Percentiles rank a stretch among this genome's conserved stretches.
These are phyloP conservation scores for Aurelia aurita complex sp. Pacific DNA, from an alignment of 30 jellyfish, hydroid and myxozoan species.

Conservation along the genomic window DNA sequence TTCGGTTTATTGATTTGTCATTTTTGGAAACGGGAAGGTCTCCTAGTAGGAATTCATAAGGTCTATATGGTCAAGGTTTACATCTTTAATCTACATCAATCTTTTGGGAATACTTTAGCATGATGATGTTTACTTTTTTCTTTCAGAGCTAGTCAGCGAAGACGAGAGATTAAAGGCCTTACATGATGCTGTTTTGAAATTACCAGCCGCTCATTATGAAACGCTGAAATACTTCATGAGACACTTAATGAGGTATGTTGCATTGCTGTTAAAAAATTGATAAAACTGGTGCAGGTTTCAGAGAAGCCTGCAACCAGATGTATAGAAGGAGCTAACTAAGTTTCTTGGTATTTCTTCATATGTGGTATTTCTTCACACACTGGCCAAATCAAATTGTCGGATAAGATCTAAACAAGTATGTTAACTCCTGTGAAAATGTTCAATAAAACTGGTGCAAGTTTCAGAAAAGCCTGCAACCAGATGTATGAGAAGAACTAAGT, in stretches of 20 bases:
- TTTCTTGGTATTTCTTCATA: too few relatives aligned
- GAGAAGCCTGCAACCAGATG: neutral
- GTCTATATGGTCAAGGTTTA: too few relatives aligned
- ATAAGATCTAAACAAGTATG: conserved; percentile 76
- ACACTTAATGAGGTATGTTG: conserved; percentile 87
- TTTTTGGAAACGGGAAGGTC: neutral
- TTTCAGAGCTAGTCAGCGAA: conserved; percentile 51
- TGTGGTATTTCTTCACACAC: too few relatives aligned
- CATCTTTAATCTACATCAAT: too few relatives aligned
- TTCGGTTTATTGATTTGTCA: too few relatives aligned
- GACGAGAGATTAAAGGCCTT: conserved; percentile 61
- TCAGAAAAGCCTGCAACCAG: neutral
- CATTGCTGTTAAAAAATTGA: neutral
- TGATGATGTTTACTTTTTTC: neutral
- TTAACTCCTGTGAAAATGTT: neutral
- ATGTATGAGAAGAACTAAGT: neutral
- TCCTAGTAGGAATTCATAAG: neutral
- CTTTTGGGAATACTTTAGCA: too few relatives aligned
- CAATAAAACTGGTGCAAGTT: too few relatives aligned
- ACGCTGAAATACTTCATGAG: conserved; percentile 85
- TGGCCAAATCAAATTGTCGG: too few relatives aligned
- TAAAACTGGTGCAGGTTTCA: too few relatives aligned
- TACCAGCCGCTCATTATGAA: conserved; percentile 97
- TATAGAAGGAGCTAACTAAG: neutral
- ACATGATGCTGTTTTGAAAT: conserved; percentile 50